Base-by-base conservation (phyloP, 2,797 vertebrate genomes). In the Brachyrhaphis roseni region DNA sequence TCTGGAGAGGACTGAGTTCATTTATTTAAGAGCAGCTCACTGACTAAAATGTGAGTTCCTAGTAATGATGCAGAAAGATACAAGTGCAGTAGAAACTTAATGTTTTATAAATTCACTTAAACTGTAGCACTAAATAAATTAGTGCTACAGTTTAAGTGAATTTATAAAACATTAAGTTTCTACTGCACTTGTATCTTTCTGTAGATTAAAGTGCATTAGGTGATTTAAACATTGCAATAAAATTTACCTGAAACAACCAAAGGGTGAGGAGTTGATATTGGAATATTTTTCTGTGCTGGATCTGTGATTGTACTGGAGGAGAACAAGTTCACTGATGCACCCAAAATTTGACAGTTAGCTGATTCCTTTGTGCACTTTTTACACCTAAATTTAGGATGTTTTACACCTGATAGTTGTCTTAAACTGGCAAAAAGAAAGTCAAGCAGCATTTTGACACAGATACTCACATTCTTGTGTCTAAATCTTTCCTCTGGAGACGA, bases 1-100 rank as follows among this genome's bases (percentile, higher is more conserved):
- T 83, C 75, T 78, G 23, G 81, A 88, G 78, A 55, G 80, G 47
- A 83, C 77, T 82, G 78, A 86, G 80, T 88, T 86, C 62, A 78
- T 76, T 87, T 85, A 86, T 78, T 83, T 80, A 62, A 70, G 53
- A 82, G 62, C 34, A 72, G 76, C 86, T 82, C 79, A 77, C 72
- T 77, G 53, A 80, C 34, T n/a, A 82, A 77, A n/a, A 80, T 85
- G 71, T 41, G 16, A 68, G 53, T 20, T 36, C 68, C 43, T 53
- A 13, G 51, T 74, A 78, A 85, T 80, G 81, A 26, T 74, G 0
- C n/a, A n/a, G n/a, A n/a, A n/a, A n/a, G n/a, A n/a, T n/a, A n/a
- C n/a, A n/a, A n/a, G n/a, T n/a, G n/a, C n/a, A n/a, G n/a, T n/a
- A n/a, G n/a, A n/a, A n/a, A n/a, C n/a, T n/a, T n/a, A n/a, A n/a